Base-by-base conservation (phyloP, 2,888 invertebrate species). In the Archaeoteleia sp. region DNA sequence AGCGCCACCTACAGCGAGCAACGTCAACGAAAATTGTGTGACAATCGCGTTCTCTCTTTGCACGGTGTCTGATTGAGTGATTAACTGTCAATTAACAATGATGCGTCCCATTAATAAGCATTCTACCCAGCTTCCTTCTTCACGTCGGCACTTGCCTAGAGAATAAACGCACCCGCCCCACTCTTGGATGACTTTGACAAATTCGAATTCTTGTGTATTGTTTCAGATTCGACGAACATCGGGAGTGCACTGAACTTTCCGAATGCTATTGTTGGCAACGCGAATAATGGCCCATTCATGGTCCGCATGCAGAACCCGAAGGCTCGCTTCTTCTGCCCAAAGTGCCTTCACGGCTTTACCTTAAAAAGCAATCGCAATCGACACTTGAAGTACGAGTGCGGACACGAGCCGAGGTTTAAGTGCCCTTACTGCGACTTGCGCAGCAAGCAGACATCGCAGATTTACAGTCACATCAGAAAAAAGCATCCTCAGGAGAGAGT, bases 381-480 rank as follows among this genome's bases (percentile, higher is more conserved):
- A 2, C 86, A 86, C 67, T 75, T 78, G 58, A 80, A 78, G 23
- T 81, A 76, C 65, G 85, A 85, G 66, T 86, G 85, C 62, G 84
- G 84, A 15, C 78, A 79, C 27, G 75, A 74, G 25, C 84, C 83
- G 0, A 77, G 80, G 37, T 85, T 83, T 72, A 74, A 74, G 62
- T 86, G 86, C 51, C 80, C 81, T 6, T 80, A 78, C 55, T 86
- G 86, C 53, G 66, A 71, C 2, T 46, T 77, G 9, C 67, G 74
- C 7, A 77, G 76, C 69, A 81, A 80, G 49, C 78, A 79, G 30
- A 80, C 80, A 4, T 79, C 78, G 2, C 78, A 77, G 53, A 70
- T 82, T 30, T 73, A 78, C 63, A 74, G 73, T 30, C 81, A 82
- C 61, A 75, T 81, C 17, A 74, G 77, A 14, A 77, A 73, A 55